Evolutionary conservation across 2,797 vertebrate genomes (phyloP).

Genomic region (Hirundo rustica): DNA sequence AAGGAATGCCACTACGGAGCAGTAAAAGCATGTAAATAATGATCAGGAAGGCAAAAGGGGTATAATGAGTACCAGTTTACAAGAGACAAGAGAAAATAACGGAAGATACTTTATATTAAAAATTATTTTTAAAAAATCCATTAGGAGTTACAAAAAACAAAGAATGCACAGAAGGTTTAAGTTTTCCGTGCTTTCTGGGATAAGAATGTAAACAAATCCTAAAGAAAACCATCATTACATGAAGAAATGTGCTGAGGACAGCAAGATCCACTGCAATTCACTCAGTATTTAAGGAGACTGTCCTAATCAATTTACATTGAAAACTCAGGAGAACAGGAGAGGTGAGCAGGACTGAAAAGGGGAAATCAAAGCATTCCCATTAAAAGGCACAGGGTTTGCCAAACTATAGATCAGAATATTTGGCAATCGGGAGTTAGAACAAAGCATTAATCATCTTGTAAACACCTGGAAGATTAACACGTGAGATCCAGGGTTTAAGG

Average conservation of each 20-base stretch:
- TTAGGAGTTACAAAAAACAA: not conserved
- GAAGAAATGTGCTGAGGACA: not conserved
- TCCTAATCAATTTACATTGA: not conserved
- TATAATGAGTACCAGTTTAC: not conserved
- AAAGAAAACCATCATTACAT: not conserved
- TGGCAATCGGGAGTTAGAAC: not conserved
- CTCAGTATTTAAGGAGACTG: not conserved
- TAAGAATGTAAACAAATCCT: not conserved
- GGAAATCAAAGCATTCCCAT: not conserved
- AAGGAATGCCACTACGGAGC: not conserved
- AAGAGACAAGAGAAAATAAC: not conserved
- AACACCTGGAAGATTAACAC: not conserved
- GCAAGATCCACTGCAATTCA: not conserved
- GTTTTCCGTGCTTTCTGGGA: not conserved
- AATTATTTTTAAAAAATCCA: not conserved
- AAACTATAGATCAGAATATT: not conserved
- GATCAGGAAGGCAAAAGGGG: not conserved
- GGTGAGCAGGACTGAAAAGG: not conserved
- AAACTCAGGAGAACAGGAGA: not conserved
- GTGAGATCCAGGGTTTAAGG: not conserved
- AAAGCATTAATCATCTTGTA: not conserved
- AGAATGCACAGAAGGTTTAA: not conserved
- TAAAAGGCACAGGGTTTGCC: not conserved
- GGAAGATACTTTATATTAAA: not conserved
- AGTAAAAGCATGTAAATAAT: not conserved